Conservation (phyloP, 2,113 vertebrate species). For the Neoarius graeffei region DNA sequence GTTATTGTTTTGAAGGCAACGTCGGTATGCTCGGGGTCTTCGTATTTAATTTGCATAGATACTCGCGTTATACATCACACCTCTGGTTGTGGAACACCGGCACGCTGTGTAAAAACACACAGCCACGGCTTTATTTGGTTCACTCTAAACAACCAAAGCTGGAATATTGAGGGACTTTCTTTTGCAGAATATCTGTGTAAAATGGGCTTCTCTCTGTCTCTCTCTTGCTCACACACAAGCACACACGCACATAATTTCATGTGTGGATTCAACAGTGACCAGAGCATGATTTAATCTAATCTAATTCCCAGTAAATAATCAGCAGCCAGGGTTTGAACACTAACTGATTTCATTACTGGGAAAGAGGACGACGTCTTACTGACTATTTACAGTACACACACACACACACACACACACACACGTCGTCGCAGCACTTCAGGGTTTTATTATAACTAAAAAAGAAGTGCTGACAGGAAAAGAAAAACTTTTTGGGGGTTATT, state of each 20-base stretch:
- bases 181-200: no score
- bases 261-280: not conserved
- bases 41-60: no score
- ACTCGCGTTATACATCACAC: no score
- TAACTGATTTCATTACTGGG: not conserved
- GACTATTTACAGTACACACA: not conserved
- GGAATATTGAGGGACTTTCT: no score
- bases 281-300: not conserved
- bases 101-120: no score
- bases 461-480: slow-evolving; percentile 21
- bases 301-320: not conserved
- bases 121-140: no score
- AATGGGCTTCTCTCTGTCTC: not conserved
- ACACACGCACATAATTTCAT: not conserved
- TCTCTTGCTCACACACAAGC: not conserved
- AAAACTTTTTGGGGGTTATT: not conserved
- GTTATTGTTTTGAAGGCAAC: no score
- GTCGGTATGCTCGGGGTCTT: no score
- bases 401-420: slow-evolving; percentile 11
- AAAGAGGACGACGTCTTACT: not conserved
- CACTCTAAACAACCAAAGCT: no score
- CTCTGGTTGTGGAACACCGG: no score
- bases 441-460: slow-evolving; percentile 21
- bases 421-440: not conserved
- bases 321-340: not conserved